Percentiles rank a stretch among this genome's conserved stretches.
Evolutionary conservation across 2,113 vertebrate genomes (phyloP).

Genomic region (Alces alces): DNA sequence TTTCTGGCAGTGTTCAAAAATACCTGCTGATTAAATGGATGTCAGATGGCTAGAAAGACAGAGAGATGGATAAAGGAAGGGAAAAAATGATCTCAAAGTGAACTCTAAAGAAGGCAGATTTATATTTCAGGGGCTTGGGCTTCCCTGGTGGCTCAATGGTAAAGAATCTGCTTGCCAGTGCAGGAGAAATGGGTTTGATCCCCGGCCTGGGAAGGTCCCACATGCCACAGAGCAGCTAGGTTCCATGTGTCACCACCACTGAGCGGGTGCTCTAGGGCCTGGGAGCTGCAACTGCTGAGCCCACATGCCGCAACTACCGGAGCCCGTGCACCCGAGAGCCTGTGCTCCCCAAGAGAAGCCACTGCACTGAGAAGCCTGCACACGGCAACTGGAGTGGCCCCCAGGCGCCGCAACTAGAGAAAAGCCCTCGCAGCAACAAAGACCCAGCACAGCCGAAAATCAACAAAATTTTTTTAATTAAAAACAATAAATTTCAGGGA

Average conservation of each 20-base stretch:
- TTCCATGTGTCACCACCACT: background rate
- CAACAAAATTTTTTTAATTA: too few relatives aligned
- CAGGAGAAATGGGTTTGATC: background rate
- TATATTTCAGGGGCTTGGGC: background rate
- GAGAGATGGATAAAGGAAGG: background rate
- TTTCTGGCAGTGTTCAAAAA: background rate
- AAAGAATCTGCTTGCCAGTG: background rate
- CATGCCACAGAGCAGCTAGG: background rate
- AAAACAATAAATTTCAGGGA: background rate
- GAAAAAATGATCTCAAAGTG: background rate
- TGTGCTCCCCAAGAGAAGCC: background rate
- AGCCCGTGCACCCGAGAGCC: background rate
- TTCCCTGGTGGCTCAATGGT: background rate
- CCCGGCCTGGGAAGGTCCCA: background rate
- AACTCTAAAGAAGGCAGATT: background rate
- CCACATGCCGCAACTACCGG: background rate
- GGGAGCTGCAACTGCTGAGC: background rate
- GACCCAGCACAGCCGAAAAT: background rate
- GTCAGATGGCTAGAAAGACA: background rate
- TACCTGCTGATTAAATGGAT: background rate
- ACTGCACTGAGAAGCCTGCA: background rate
- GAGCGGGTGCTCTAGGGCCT: background rate
- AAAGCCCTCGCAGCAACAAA: background rate
- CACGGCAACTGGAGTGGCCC: accelerated
- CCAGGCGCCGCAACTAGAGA: background rate